phyloP scores from a whole-genome alignment of 2,113 vertebrate species.

The Hylia prasina region DNA sequence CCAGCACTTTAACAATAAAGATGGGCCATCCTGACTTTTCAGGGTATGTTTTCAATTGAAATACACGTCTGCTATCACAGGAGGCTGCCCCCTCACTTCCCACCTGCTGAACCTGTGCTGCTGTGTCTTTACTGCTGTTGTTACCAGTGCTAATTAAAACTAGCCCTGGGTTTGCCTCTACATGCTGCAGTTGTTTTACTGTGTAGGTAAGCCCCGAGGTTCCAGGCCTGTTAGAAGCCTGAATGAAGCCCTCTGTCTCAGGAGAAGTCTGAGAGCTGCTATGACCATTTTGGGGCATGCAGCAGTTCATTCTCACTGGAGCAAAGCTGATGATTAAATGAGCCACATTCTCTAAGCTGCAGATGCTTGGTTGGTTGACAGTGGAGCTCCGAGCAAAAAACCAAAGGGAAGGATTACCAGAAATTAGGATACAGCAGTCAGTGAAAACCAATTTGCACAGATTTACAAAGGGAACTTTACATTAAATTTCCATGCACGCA shows the following conservation, averaged over 20 bases:
- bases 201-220: not conserved
- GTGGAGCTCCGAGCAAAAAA: not conserved
- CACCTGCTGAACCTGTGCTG: not conserved
- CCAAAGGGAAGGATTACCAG: not conserved
- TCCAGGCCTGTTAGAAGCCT: not conserved
- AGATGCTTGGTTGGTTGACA: rapidly evolving
- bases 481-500: rapidly evolving
- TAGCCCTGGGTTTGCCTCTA: not conserved
- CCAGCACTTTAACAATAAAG: rapidly evolving
- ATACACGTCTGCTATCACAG: not conserved
- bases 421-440: not conserved
- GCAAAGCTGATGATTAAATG: not conserved
- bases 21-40: not conserved
- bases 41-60: not conserved
- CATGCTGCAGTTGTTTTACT: rapidly evolving
- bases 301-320: not conserved
- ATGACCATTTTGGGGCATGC: not conserved
- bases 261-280: not conserved
- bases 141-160: not conserved
- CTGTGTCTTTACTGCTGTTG: not conserved
- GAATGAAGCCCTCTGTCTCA: not conserved
- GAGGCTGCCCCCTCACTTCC: not conserved
- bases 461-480: not conserved
- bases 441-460: not conserved
- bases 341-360: not conserved